A percentile compares a stretch with the other conserved stretches of the same genome.
phyloP scores from a whole-genome alignment of 1,140 invertebrate species.

The Diorhabda elongata region DNA sequence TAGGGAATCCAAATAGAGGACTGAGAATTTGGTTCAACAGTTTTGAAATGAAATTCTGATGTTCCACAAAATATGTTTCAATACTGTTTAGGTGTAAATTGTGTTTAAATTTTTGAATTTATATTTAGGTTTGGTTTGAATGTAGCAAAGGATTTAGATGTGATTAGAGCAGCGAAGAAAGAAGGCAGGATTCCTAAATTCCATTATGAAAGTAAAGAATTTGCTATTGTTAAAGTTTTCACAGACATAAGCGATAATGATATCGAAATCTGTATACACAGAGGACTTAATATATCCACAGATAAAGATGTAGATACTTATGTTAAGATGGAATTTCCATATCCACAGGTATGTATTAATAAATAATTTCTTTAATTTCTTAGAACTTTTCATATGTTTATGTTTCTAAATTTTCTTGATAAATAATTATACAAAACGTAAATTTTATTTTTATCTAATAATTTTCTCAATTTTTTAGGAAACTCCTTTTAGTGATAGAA shows the following conservation, averaged over 20 bases:
- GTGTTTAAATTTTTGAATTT: constrained; percentile 43
- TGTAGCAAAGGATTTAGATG: constrained; percentile 85
- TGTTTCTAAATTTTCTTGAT: constrained; percentile 3
- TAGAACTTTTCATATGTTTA: background rate
- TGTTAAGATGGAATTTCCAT: constrained; percentile 91
- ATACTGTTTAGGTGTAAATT: background rate
- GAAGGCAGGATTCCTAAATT: constrained; percentile 76
- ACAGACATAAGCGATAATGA: constrained; percentile 90
- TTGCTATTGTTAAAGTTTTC: constrained; percentile 88
- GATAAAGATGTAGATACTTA: constrained; percentile 89
- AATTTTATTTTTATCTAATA: constrained; percentile 3
- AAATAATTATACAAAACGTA: background rate
- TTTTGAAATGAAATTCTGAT: no score
- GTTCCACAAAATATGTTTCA: background rate
- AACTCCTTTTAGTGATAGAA: constrained; percentile 70
- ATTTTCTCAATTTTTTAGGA: constrained; percentile 56
- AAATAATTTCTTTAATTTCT: no score
- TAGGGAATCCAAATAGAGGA: no score
- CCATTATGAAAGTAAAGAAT: constrained; percentile 88
- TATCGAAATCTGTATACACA: constrained; percentile 78
- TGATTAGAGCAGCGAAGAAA: constrained; percentile 69
- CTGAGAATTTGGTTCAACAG: no score
- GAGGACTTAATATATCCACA: constrained; percentile 85
- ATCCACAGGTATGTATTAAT: constrained; percentile 63
- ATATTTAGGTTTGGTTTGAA: constrained; percentile 72